Percentiles rank a stretch among this genome's conserved stretches.
Conservation (phyloP, 2,113 vertebrate genomes). For the Phyllostomus hastatus region DNA sequence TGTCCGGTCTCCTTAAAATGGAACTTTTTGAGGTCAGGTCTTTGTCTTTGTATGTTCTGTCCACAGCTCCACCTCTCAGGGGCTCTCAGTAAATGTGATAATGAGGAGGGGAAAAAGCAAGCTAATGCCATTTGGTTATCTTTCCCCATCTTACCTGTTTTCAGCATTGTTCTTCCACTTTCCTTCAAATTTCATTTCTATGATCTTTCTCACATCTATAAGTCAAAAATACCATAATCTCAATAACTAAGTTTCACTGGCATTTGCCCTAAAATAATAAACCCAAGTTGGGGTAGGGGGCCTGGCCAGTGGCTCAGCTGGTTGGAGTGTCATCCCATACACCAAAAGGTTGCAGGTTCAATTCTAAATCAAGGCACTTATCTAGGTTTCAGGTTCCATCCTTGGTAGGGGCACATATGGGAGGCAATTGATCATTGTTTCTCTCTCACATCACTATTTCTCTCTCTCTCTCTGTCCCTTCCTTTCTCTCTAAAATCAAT, state of each 20-base stretch:
- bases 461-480: too few relatives aligned
- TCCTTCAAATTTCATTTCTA: background rate
- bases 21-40: slow-evolving; percentile 75
- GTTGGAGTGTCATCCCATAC: too few relatives aligned
- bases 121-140: background rate
- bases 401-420: too few relatives aligned
- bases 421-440: too few relatives aligned
- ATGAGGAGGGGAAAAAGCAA: slow-evolving; percentile 5
- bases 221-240: background rate
- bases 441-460: too few relatives aligned
- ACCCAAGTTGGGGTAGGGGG: too few relatives aligned
- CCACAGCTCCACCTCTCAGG: slow-evolving; percentile 71
- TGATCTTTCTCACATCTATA: background rate
- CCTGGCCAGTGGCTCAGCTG: too few relatives aligned
- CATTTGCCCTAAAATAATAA: background rate
- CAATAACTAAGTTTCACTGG: background rate
- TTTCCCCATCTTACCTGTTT: background rate
- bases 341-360: too few relatives aligned
- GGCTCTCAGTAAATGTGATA: slow-evolving; percentile 76
- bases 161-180: background rate
- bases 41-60: slow-evolving; percentile 78
- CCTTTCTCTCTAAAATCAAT: too few relatives aligned
- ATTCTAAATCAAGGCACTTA: too few relatives aligned
- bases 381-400: too few relatives aligned
- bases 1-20: slow-evolving; percentile 75